Conservation (phyloP, 92 coral and sea anemone species). For the Zoanthus solanderi region DNA sequence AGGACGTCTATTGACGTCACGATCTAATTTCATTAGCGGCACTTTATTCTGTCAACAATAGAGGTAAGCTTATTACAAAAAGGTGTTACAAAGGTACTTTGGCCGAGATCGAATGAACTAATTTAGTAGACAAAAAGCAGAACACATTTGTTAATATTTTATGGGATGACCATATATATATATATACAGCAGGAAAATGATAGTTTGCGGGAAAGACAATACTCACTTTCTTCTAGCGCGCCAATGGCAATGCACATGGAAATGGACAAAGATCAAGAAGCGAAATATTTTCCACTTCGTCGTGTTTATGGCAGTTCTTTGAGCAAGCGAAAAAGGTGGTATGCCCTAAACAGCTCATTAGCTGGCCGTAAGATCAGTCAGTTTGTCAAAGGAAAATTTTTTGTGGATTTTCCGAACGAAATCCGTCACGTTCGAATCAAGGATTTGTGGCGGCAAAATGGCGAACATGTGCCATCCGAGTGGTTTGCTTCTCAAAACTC, state of each 20-base stretch:
- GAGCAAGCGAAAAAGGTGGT: conserved; percentile 44
- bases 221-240: no score
- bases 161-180: not conserved
- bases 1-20: no score
- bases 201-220: no score
- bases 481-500: conserved; percentile 32
- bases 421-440: conserved; percentile 39
- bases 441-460: conserved; percentile 55
- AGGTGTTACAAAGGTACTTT: not conserved
- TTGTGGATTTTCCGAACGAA: conserved; percentile 43
- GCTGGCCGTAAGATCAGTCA: conserved; percentile 39
- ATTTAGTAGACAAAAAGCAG: not conserved
- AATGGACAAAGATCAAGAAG: no score
- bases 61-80: not conserved
- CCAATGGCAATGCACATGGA: no score
- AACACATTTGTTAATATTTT: not conserved
- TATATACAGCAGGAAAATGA: no score
- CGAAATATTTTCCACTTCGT: not conserved
- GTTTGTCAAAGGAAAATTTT: conserved; percentile 26
- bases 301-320: conserved; percentile 32
- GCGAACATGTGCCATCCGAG: conserved; percentile 40
- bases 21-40: no score
- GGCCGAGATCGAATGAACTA: no score
- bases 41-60: not conserved
- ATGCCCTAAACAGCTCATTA: conserved; percentile 22